Evolutionary conservation across 2,113 vertebrate genomes (phyloP).

Genomic region (Ageneiosus marmoratus): DNA sequence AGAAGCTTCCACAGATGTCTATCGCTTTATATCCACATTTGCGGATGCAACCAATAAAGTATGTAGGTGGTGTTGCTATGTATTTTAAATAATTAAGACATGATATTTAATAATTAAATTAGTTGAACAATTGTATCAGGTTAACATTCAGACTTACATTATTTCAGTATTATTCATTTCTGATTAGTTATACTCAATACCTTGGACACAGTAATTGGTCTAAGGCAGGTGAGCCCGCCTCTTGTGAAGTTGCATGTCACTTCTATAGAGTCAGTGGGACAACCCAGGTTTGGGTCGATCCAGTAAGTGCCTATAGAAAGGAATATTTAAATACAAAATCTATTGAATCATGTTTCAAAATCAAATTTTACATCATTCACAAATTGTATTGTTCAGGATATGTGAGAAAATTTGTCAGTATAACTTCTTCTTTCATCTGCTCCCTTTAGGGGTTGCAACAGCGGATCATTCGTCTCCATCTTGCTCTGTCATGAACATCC

Average conservation of each 20-base stretch:
- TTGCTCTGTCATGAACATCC: no score
- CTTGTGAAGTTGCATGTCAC: slow-evolving; percentile 93
- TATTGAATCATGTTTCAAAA: neutral
- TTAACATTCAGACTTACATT: neutral
- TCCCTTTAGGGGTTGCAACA: no score
- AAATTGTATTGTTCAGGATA: neutral
- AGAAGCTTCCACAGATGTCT: no score
- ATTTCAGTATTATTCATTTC: neutral
- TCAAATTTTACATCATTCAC: neutral
- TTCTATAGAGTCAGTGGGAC: slow-evolving; percentile 90
- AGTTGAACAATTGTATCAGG: neutral
- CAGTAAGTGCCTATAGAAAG: slow-evolving; percentile 86
- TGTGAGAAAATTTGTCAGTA: neutral
- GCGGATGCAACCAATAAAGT: no score
- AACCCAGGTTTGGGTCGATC: slow-evolving; percentile 96
- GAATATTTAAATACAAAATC: neutral
- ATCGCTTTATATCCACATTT: no score
- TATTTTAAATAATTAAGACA: no score
- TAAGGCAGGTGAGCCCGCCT: slow-evolving; percentile 90
- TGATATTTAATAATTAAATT: neutral
- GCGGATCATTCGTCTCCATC: no score
- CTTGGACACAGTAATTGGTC: slow-evolving; percentile 89
- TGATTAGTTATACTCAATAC: slow-evolving; percentile 64
- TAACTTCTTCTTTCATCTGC: no score
- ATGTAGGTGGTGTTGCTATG: no score